Base-by-base conservation (phyloP, 2,113 vertebrate species). In the Gopherus evgoodei region DNA sequence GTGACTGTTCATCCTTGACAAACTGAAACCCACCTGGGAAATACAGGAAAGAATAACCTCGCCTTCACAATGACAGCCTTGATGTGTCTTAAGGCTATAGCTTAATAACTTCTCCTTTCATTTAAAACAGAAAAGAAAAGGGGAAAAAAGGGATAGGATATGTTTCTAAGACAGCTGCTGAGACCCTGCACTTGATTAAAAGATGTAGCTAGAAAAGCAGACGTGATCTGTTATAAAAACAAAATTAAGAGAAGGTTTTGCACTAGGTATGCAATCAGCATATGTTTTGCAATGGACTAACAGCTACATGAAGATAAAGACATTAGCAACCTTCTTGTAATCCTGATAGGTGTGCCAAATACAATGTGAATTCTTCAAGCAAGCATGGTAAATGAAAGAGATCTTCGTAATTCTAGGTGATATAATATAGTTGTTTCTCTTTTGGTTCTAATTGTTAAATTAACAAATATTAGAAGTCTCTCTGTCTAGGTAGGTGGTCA, bases 1-100 rank as follows among this genome's bases (percentile, higher is more conserved):
- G 59, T 80, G 62, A 53, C 38, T 93, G 89, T 21, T 94, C 21
- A 72, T 84, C 35, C 14, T 22, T 94, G 87, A 38, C 88, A 94
- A 17, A 83, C 38, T 88, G 88, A 92, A 94, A 94, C 79, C 72
- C 42, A 86, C n/a, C 7, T 0, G 1, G 79, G 57, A 94, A 91
- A 91, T 38, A 59, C 8, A 87, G 3, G 56, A 53, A 90, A 89
- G 83, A 31, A 3, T 56, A 86, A 91, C 22, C 8, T 72, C 62
- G 3, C 2, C 49, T 56, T 86, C n/a, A 53, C 1, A 21, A 16
- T 94, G 56, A 91, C 49, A 92, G 56, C 14, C 2, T 76, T 81
- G 27, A 4, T 62, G 82, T 75, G 8, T 83, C 50, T 44, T 84
- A 27, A 91, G 84, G 38, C 16, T 90, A 42, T 25, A 83, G 3